Evolutionary conservation across 2,888 invertebrate species (phyloP).

Genomic region (Rhagium mordax): DNA sequence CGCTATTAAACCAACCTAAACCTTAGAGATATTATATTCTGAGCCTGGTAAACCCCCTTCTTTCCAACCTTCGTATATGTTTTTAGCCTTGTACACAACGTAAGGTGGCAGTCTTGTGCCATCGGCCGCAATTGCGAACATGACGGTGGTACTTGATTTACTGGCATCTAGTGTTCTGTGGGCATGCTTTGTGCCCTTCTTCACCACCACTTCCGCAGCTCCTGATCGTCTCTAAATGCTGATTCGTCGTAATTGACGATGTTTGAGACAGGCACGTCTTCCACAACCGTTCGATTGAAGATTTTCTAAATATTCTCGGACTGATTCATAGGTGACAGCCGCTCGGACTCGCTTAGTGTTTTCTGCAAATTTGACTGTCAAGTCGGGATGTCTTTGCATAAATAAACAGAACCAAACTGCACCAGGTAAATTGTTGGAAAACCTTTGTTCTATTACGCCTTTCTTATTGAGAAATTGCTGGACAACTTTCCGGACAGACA

Average conservation of each 20-base stretch:
- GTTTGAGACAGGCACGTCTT: constrained; percentile 24
- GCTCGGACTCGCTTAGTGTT: constrained; percentile 27
- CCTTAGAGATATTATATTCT: not conserved
- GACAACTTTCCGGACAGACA: not conserved
- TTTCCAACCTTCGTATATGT: constrained; percentile 15
- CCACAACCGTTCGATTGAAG: not conserved
- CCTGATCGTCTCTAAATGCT: constrained; percentile 36
- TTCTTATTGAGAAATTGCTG: constrained; percentile 21
- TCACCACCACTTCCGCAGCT: not conserved
- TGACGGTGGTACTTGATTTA: constrained; percentile 46
- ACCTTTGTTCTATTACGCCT: constrained; percentile 30
- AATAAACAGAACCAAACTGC: not conserved
- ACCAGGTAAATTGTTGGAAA: constrained; percentile 47
- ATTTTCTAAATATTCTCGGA: not conserved
- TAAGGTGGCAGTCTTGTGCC: constrained; percentile 59
- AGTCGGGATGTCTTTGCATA: constrained; percentile 21
- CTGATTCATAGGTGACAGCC: constrained; percentile 12
- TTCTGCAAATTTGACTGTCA: constrained; percentile 28
- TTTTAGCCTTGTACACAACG: constrained; percentile 44
- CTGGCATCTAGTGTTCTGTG: constrained; percentile 32
- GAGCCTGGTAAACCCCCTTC: not conserved
- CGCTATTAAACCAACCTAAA: not conserved
- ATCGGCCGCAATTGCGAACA: constrained; percentile 57
- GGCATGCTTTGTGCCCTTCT: not conserved
- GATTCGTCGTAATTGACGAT: constrained; percentile 62